Base-by-base conservation (phyloP, 2,888 invertebrate species). In the Neoascia interrupta region DNA sequence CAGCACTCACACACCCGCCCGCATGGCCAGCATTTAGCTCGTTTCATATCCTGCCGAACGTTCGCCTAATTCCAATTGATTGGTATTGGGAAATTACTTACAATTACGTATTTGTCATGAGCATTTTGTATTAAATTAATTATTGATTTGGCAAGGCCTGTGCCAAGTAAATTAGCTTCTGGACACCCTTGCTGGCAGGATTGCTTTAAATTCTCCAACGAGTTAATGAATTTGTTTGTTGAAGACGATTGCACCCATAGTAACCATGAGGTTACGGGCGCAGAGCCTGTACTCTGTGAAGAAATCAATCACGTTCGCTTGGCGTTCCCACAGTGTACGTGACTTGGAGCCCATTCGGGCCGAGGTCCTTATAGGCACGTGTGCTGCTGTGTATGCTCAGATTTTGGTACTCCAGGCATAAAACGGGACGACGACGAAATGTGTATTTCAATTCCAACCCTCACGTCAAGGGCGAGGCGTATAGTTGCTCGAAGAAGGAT, bases 241-340 rank as follows among this genome's bases (percentile, higher is more conserved):
- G 43, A 15, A 41, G 31, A 10, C 41, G 31, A 19, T 18, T 5
- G 16, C 21, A 28, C 37, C 31, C 15, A 18, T 49, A 36, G 19
- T 41, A 54, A 23, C 53, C 51, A 19, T 43, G 41, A 49, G 43
- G 31, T 6, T 8, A 11, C 41, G 34, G 37, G 3, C 28, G 19
- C 37, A 26, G 26, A 11, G 11, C 18, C 3, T 51, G 49, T 18
- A 36, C 41, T 66, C 66, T 64, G 26, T 28, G 45, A 76, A 72
- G 72, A 72, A 76, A 72, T 76, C 76, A 76, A 76, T 76, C 76
- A 76, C 60, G 70, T 76, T 66, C 76, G 18, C 19, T 53, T 66
- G 64, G 58, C 45, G 41, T 76, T 53, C 39, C 64, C 58, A 60
- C 64, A 64, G 54, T 56, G 64, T 60, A 72, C 76, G 76, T 76